Evolutionary conservation across 2,113 vertebrate species (phyloP), one percentile per base, ranked within the genome.

Genomic region (Dermatemys mawii): DNA sequence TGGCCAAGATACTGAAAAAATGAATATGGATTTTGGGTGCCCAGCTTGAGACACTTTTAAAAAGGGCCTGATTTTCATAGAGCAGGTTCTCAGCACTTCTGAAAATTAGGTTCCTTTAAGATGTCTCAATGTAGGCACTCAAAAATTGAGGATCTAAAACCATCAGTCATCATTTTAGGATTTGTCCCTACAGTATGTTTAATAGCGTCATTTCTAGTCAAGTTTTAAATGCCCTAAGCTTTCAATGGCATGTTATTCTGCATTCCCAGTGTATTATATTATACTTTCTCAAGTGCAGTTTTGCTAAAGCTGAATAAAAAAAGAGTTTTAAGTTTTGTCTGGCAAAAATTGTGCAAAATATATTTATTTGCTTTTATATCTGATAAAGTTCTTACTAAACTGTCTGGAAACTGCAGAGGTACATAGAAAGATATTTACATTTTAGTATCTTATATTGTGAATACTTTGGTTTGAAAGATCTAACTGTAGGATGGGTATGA

Each of bases 281-380:
- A n/a, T 90, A 55, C 41, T 38, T 24, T 50, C 41, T 49, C 41
- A 94, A n/a, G 4, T 63, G 11, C 16, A 11, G 24, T 35, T 94
- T 94, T 82, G 88, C 16, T 49, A 88, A 81, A 73, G 57, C 22
- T 19, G 78, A 8, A 24, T 67, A 19, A 84, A 88, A 90, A 73
- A 26, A 1, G 53, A 2, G 35, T 83, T 73, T 83, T 87, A 92
- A 70, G 26, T 63, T 90, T 53, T 16, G 82, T 4, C n/a, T 90
- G 27, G 35, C 38, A 88, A 57, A 50, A 67, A 67, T n/a, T 51
- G 49, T 4, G 29, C n/a, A 63, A 60, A 60, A 41, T 41, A 2
- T 0, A 1, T 0, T 0, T 0, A 1, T 0, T 0, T 63, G 55
- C 81, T 1, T 57, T 83, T 35, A 8, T 90, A 13, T 89, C 86